Conservation (phyloP, 2,888 invertebrate genomes). For the Trachelus iudaicus region DNA sequence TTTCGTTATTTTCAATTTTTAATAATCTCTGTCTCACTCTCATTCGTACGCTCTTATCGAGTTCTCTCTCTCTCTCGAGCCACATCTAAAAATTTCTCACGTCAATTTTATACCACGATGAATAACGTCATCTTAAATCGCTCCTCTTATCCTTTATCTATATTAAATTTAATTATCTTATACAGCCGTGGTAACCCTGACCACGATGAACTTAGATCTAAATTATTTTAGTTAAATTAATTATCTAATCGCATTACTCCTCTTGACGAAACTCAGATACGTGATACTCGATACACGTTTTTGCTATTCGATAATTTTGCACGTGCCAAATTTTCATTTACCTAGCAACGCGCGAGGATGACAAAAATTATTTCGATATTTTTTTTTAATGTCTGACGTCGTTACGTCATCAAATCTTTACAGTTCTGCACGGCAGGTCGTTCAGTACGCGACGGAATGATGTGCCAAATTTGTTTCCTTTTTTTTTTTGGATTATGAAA, state of each 20-base stretch:
- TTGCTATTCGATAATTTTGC: not conserved
- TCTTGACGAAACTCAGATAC: not conserved
- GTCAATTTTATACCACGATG: not conserved
- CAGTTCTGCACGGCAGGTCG: not conserved
- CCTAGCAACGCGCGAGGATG: not conserved
- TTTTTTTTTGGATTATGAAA: not conserved
- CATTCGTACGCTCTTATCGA: not conserved
- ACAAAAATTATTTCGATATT: not conserved
- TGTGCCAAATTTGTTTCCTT: not conserved
- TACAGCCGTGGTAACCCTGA: conserved; percentile 21
- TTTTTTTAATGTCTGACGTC: not conserved
- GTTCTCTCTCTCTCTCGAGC: not conserved
- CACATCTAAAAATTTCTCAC: not conserved
- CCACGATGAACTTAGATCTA: conserved; percentile 10
- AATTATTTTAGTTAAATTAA: conserved; percentile 11
- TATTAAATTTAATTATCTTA: conserved; percentile 5
- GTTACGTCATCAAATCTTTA: not conserved
- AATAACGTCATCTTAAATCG: not conserved
- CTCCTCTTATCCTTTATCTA: not conserved
- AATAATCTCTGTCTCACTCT: not conserved
- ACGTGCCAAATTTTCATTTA: not conserved
- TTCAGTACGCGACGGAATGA: not conserved
- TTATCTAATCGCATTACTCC: not conserved
- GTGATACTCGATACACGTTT: not conserved
- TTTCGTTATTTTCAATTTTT: not conserved